Evolutionary conservation across 2,797 vertebrate genomes (phyloP).

Genomic region (Sylvilagus floridanus): DNA sequence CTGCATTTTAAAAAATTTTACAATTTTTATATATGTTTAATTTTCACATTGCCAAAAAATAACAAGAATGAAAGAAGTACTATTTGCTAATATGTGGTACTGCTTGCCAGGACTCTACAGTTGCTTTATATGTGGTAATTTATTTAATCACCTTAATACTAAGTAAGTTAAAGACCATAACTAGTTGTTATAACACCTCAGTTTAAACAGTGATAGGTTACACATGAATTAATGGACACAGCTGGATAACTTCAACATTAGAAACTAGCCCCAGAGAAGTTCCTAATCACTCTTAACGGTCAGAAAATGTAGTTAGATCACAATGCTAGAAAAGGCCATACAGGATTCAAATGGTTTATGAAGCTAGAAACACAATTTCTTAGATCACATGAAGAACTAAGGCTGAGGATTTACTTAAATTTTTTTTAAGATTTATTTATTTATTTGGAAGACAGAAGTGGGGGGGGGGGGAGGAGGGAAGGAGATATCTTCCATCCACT

Average conservation of each 20-base stretch:
- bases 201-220: neutral
- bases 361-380: conserved; percentile 33
- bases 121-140: neutral
- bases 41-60: conserved; percentile 29
- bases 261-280: conserved; percentile 2
- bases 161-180: neutral
- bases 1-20: too few species aligned
- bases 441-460: too few species aligned
- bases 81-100: neutral
- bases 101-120: neutral
- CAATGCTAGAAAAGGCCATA: neutral
- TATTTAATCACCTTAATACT: neutral
- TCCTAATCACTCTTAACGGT: neutral
- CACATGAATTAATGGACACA: neutral
- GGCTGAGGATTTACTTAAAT: neutral
- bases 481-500: too few species aligned
- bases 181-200: neutral
- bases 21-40: neutral
- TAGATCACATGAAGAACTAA: neutral
- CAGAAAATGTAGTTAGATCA: conserved; percentile 45
- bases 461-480: too few species aligned
- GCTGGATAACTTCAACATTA: conserved; percentile 30
- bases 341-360: neutral
- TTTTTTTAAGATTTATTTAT: neutral
- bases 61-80: neutral